Base-by-base conservation (phyloP, 2,888 invertebrate species). In the Melieria crassipennis region DNA sequence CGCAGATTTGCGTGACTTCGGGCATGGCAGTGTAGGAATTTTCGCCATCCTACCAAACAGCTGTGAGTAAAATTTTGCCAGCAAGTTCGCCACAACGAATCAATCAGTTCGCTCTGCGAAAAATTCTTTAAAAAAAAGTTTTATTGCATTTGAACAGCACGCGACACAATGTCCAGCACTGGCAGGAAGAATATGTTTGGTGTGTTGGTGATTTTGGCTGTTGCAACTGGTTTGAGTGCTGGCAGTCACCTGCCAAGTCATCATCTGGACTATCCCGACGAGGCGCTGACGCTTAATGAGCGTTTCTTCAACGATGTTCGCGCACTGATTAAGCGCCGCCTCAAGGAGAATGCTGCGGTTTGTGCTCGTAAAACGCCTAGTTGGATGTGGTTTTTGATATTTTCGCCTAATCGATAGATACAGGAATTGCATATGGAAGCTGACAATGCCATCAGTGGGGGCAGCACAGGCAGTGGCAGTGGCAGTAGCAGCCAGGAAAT, bases 241-340 rank as follows among this genome's bases (percentile, higher is more conserved):
- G 75, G 77, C 75, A 81, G 79, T 75, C 81, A 82, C 78, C 78
- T 82, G 80, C 78, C 80, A 75, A 69, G 47, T 11, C 74, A 73
- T 47, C 71, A 72, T 50, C 30, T 75, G 55, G 78, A 73, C 5
- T 75, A 76, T 56, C 73, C 76, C 4, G 77, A 75, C 46, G 77
- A 78, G 50, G 76, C 78, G 4, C 47, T 83, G 56, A 79, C 81
- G 48, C 73, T 86, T 48, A 86, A 85, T 73, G 85, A 87, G 57
- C 87, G 87, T 66, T 88, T 89, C 78, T 89, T 89, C 78, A 87
- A 88, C 75, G 89, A 89, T 81, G 87, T 90, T 60, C 85, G 88
- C 75, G 88, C 88, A 71, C 83, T 90, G 56, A 85, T 90, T 64
- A 87, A 87, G 69, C 83, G 87, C 55, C 88, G 87, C 73, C 79